phyloP scores from a whole-genome alignment of 2,113 vertebrate genomes.

The Ondatra zibethicus region DNA sequence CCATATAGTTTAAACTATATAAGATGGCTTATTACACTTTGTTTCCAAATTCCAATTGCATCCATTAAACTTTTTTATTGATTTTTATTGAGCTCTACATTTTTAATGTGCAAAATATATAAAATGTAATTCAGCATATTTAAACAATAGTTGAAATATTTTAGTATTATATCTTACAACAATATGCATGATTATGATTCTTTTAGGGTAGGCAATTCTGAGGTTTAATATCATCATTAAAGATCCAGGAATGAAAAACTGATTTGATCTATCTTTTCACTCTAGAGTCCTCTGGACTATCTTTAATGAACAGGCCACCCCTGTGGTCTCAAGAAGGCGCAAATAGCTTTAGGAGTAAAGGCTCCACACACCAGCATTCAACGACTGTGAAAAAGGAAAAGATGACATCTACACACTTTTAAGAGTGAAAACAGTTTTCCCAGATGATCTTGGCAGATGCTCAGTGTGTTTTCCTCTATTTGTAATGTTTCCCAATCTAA shows the following conservation, averaged over 20 bases:
- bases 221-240: conserved; percentile 6
- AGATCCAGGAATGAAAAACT: background rate
- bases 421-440: conserved; percentile 1
- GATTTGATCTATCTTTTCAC: background rate
- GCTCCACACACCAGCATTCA: background rate
- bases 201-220: background rate
- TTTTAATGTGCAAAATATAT: background rate
- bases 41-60: background rate
- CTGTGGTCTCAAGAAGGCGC: background rate
- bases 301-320: background rate
- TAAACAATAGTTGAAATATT: background rate
- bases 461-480: background rate
- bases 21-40: background rate
- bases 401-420: background rate
- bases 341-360: background rate
- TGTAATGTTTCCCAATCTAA: conserved; percentile 29
- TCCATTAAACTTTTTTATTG: conserved; percentile 17
- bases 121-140: conserved; percentile 17
- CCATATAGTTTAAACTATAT: conserved; percentile 32
- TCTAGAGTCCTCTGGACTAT: background rate
- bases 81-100: background rate
- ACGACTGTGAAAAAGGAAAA: background rate
- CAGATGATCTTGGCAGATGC: background rate
- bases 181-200: background rate
- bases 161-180: background rate